Conservation (phyloP, 2,888 invertebrate genomes). For the Drosophila prolongata region DNA sequence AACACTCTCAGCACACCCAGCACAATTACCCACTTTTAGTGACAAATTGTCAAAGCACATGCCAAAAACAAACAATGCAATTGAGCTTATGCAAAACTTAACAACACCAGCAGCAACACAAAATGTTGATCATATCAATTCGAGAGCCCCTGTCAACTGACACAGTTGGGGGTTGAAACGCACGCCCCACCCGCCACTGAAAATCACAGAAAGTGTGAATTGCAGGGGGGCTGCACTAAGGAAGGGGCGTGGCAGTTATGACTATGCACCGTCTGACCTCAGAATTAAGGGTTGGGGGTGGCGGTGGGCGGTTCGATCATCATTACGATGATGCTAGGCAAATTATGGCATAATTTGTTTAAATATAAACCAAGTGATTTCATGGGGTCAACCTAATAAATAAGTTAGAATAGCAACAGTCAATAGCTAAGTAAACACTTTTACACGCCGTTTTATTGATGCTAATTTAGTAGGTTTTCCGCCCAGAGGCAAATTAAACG, state of each 20-base stretch:
- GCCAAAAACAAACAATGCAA: conserved; percentile 72
- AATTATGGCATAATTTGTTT: conserved; percentile 68
- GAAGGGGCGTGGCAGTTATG: conserved; percentile 2
- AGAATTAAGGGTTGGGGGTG: not conserved
- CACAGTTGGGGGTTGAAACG: conserved; percentile 58
- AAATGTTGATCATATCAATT: conserved; percentile 76
- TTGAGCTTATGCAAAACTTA: conserved; percentile 52
- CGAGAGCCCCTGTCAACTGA: conserved; percentile 68
- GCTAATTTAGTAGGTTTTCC: conserved; percentile 36
- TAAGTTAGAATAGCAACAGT: conserved; percentile 48
- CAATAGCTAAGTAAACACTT: conserved; percentile 50
- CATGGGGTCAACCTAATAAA: conserved; percentile 53
- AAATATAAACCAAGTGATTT: conserved; percentile 74
- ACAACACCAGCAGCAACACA: conserved; percentile 33
- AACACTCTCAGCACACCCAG: conserved; percentile 3
- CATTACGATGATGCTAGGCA: conserved; percentile 2
- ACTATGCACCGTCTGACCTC: conserved; percentile 6
- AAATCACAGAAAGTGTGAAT: conserved; percentile 56
- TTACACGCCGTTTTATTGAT: conserved; percentile 57
- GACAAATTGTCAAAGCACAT: conserved; percentile 72
- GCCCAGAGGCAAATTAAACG: conserved; percentile 60
- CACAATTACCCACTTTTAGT: conserved; percentile 42
- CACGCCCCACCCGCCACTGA: conserved; percentile 1
- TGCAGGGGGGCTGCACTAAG: conserved; percentile 23
- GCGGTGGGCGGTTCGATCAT: not conserved